Conservation (phyloP, 2,113 vertebrate genomes). For the Trochalopteron elliotii region DNA sequence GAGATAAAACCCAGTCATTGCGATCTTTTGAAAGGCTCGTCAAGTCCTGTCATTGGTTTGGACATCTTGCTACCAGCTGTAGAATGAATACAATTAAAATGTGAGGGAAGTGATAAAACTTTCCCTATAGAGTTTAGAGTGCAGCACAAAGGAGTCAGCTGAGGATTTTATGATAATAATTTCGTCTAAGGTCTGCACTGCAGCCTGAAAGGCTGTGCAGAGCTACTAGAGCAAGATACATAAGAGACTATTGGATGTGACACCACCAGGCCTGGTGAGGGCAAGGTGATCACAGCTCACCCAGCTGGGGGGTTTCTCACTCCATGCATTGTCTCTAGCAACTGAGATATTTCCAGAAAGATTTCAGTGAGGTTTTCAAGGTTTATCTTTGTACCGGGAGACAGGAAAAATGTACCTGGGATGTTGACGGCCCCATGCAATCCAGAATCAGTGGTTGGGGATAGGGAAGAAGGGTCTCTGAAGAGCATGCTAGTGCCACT, state of each 20-base stretch:
- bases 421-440: neutral
- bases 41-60: neutral
- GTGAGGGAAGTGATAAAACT: slow-evolving; percentile 19
- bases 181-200: neutral
- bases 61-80: slow-evolving; percentile 48
- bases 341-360: neutral
- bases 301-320: neutral
- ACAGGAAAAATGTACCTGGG: neutral
- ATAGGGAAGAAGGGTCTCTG: accelerated
- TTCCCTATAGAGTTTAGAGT: neutral
- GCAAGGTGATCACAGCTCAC: neutral
- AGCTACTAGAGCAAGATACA: neutral
- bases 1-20: neutral
- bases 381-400: neutral
- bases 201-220: neutral
- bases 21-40: neutral
- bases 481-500: neutral
- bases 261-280: neutral
- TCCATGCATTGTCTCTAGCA: accelerated
- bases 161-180: neutral
- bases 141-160: neutral
- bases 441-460: neutral
- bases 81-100: slow-evolving; percentile 30
- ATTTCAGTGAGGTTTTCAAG: neutral
- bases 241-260: neutral